Evolutionary conservation across 2,888 invertebrate genomes (phyloP).

Genomic region (Dione juno): DNA sequence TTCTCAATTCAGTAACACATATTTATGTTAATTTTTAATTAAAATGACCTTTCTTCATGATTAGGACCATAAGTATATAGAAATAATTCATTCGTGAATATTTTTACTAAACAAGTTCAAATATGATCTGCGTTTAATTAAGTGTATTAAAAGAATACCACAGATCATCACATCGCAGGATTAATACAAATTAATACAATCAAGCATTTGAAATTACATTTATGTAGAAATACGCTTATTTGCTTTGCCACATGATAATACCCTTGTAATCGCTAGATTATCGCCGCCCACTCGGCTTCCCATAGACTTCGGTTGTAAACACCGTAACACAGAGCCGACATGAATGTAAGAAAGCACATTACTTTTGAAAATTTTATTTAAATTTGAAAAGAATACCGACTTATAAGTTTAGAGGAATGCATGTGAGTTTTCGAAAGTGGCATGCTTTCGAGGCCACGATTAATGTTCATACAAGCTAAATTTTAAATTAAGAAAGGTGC

Average conservation of each 20-base stretch:
- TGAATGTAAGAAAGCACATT: conserved; percentile 27
- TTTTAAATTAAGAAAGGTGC: conserved; percentile 46
- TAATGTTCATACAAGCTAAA: conserved; percentile 43
- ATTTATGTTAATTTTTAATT: too few species aligned
- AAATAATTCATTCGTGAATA: neutral
- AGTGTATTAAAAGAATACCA: neutral
- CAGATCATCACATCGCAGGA: neutral
- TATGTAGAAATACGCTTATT: conserved; percentile 34
- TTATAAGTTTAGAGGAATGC: conserved; percentile 34
- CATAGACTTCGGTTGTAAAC: conserved; percentile 42
- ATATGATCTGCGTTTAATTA: neutral
- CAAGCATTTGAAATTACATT: conserved; percentile 12
- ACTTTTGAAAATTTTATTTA: conserved; percentile 40
- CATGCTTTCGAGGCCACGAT: conserved; percentile 39
- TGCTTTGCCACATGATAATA: conserved; percentile 65
- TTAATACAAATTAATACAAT: conserved; percentile 15
- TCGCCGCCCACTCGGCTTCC: conserved; percentile 66
- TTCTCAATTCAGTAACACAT: too few species aligned
- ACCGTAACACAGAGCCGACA: conserved; percentile 26
- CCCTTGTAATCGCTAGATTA: conserved; percentile 75
- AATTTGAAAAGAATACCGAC: conserved; percentile 38
- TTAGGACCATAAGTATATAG: neutral
- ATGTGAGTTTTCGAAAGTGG: conserved; percentile 44
- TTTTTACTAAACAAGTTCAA: too few species aligned
- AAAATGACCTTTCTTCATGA: too few species aligned